Evolutionary conservation across 2,888 invertebrate genomes (phyloP).

Genomic region (Anarsia innoxiella): DNA sequence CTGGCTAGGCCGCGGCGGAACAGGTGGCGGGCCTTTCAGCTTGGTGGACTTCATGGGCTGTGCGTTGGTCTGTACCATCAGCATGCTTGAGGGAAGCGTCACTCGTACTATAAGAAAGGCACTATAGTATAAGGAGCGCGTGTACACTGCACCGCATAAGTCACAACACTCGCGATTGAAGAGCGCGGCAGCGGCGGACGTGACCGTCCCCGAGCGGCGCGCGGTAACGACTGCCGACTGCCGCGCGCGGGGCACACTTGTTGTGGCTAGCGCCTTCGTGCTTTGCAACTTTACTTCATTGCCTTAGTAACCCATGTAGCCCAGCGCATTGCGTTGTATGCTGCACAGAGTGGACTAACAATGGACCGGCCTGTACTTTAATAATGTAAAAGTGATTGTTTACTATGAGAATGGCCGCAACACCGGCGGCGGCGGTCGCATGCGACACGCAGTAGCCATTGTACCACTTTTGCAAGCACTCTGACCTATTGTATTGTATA

Average conservation of each 20-base stretch:
- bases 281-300: slow-evolving; percentile 14
- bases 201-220: slow-evolving; percentile 28
- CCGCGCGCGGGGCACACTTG: slow-evolving; percentile 8
- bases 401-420: slow-evolving; percentile 49
- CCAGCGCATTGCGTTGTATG: no score
- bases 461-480: slow-evolving; percentile 49
- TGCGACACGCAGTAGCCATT: slow-evolving; percentile 35
- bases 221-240: slow-evolving; percentile 27
- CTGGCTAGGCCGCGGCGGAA: slow-evolving; percentile 86
- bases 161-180: slow-evolving; percentile 50
- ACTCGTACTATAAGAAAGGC: slow-evolving; percentile 66
- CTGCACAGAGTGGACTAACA: slow-evolving; percentile 36
- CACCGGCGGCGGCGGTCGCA: slow-evolving; percentile 26
- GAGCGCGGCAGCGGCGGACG: slow-evolving; percentile 25
- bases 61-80: slow-evolving; percentile 75
- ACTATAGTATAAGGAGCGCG: slow-evolving; percentile 70
- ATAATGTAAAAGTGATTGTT: slow-evolving; percentile 55
- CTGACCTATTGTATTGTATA: slow-evolving; percentile 53
- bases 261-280: background rate
- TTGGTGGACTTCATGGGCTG: slow-evolving; percentile 70
- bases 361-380: slow-evolving; percentile 47
- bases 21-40: slow-evolving; percentile 82
- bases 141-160: slow-evolving; percentile 36
- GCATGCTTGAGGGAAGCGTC: slow-evolving; percentile 59
- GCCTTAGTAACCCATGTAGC: slow-evolving; percentile 16